phyloP scores from a whole-genome alignment of 2,888 invertebrate species.

The Netelia melanura region DNA sequence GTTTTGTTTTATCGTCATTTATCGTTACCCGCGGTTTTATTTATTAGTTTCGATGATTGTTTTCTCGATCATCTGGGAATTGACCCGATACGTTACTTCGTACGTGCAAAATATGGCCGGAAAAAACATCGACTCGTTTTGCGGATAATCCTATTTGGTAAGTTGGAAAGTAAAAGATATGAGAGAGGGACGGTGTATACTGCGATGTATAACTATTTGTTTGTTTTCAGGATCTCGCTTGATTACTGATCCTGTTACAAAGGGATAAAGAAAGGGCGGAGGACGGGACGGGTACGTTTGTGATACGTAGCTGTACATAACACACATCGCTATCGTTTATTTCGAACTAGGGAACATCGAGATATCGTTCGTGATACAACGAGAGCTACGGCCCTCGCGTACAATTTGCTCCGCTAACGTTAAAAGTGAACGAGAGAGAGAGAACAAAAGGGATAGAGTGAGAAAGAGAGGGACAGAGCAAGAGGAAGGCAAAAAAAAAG shows the following conservation, averaged over 20 bases:
- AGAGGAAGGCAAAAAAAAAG: background rate
- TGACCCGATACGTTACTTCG: no score
- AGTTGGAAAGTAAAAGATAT: no score
- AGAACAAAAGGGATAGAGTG: background rate
- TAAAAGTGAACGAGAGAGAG: background rate
- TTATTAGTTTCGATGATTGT: no score
- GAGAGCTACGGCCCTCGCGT: background rate
- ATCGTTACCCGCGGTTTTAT: no score
- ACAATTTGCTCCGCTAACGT: background rate
- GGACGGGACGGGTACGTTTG: background rate
- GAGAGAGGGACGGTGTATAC: conserved; percentile 16
- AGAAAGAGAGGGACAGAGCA: background rate
- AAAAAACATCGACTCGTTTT: no score
- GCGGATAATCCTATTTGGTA: no score
- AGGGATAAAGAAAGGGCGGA: background rate
- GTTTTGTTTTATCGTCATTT: no score
- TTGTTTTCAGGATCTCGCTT: conserved; percentile 43
- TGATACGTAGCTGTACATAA: background rate
- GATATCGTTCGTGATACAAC: conserved; percentile 32
- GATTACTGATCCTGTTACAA: conserved; percentile 51
- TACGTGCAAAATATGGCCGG: no score
- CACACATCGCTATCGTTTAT: conserved; percentile 7
- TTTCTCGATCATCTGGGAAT: no score
- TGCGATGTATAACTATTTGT: conserved; percentile 47
- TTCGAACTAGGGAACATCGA: conserved; percentile 22